Evolutionary conservation across 2,888 invertebrate genomes (phyloP).

Genomic region (Sthenelais limicola): DNA sequence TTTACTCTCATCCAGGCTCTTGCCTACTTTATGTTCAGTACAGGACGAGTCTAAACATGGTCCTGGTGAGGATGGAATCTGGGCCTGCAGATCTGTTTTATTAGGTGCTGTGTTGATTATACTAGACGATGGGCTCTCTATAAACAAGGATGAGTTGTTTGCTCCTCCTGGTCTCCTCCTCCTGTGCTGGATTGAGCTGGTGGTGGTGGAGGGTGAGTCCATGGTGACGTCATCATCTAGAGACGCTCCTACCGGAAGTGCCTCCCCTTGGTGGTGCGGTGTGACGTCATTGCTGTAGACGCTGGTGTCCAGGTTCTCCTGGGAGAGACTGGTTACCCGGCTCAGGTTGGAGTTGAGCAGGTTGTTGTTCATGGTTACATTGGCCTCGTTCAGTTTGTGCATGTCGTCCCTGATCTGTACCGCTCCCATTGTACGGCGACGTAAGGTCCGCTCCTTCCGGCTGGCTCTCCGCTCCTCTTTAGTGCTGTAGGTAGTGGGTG

Average conservation of each 20-base stretch:
- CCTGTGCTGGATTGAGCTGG: not conserved
- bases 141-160: too few relatives aligned
- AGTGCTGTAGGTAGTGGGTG: not conserved
- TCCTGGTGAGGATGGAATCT: too few relatives aligned
- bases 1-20: too few relatives aligned
- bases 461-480: constrained; percentile 8
- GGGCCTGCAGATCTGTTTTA: too few relatives aligned
- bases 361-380: not conserved
- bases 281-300: not conserved
- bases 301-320: constrained; percentile 13
- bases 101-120: too few relatives aligned
- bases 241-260: not conserved
- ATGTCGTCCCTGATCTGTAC: constrained; percentile 54
- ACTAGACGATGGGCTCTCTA: too few relatives aligned
- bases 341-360: constrained; percentile 13
- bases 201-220: not conserved
- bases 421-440: constrained; percentile 42
- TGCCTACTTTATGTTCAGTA: too few relatives aligned
- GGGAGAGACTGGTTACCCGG: constrained; percentile 3
- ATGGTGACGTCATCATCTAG: constrained; percentile 6
- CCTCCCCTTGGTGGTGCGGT: not conserved
- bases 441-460: constrained; percentile 3
- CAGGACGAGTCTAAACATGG: too few relatives aligned
- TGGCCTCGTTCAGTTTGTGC: not conserved
- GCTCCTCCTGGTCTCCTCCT: not conserved